These are phyloP conservation scores for Xenentodon cancila DNA, from an alignment of 2,797 vertebrate species.

Conservation along the genomic window DNA sequence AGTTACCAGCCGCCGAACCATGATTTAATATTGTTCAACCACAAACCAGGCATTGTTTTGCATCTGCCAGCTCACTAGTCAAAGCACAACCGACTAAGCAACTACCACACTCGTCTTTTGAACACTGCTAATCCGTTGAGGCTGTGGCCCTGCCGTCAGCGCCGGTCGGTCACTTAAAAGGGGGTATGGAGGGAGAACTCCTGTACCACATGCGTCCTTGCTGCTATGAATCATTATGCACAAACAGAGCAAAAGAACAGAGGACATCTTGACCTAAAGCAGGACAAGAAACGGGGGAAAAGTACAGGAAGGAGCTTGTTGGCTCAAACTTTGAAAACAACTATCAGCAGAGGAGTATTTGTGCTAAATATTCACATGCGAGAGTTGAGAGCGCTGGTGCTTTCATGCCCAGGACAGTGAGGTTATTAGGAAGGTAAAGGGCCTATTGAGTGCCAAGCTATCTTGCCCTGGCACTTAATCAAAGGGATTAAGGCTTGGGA, in stretches of 20 bases:
- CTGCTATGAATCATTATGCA: constrained; percentile 66
- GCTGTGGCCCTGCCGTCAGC: constrained; percentile 54
- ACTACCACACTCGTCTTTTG: constrained; percentile 52
- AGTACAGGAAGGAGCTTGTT: constrained; percentile 72
- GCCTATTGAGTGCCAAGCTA: constrained; percentile 88
- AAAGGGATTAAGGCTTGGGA: constrained; percentile 98
- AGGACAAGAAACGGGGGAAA: constrained; percentile 69
- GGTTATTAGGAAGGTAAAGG: constrained; percentile 84
- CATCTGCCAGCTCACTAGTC: constrained; percentile 49
- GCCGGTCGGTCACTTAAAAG: constrained; percentile 32
- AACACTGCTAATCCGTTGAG: constrained; percentile 59
- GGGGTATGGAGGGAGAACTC: constrained; percentile 27
- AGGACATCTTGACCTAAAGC: constrained; percentile 78
- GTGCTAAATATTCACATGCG: constrained; percentile 78
- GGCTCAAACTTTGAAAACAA: constrained; percentile 77
- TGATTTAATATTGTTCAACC: constrained; percentile 52
- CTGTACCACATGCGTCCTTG: constrained; percentile 55
- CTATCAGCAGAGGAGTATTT: constrained; percentile 81
- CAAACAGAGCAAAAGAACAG: constrained; percentile 73
- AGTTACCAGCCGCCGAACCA: constrained; percentile 13
- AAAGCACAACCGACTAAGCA: constrained; percentile 55
- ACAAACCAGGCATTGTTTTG: constrained; percentile 51
- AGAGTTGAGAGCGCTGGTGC: constrained; percentile 76
- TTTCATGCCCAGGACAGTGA: constrained; percentile 89
- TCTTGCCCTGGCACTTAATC: constrained; percentile 98